Conservation (phyloP, 2,797 vertebrate genomes). For the Pelochelys cantorii region DNA sequence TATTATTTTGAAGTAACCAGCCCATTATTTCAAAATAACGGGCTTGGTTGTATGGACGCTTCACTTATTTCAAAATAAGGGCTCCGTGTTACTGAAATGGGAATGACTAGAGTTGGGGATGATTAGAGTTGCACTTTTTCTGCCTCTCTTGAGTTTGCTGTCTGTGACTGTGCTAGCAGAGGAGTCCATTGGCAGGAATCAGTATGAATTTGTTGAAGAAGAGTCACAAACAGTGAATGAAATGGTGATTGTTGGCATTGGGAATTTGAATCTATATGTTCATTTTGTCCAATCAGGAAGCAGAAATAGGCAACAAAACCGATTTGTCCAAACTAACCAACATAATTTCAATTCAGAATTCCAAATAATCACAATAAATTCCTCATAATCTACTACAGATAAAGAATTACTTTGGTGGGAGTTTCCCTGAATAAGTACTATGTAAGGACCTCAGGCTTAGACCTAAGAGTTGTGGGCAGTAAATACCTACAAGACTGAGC, state of each 20-base stretch:
- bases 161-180: not conserved
- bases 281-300: not conserved
- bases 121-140: accelerated
- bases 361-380: not conserved
- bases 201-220: not conserved
- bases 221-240: not conserved
- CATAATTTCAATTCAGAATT: not conserved
- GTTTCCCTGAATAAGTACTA: not conserved
- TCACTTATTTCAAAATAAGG: too few species aligned
- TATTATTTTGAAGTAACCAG: too few species aligned
- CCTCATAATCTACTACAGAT: not conserved
- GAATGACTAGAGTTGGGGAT: not conserved
- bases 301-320: not conserved
- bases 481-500: not conserved
- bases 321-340: not conserved
- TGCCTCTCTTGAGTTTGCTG: accelerated
- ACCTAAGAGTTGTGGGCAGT: not conserved
- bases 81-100: accelerated
- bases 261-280: not conserved
- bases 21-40: too few species aligned
- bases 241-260: conserved; percentile 1
- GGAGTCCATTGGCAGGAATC: accelerated
- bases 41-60: too few species aligned
- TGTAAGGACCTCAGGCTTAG: accelerated
- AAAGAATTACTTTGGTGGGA: not conserved